Percentiles rank a stretch among this genome's conserved stretches.
phyloP scores from a whole-genome alignment of 2,888 invertebrate species.

The Drosophila multiciliata region DNA sequence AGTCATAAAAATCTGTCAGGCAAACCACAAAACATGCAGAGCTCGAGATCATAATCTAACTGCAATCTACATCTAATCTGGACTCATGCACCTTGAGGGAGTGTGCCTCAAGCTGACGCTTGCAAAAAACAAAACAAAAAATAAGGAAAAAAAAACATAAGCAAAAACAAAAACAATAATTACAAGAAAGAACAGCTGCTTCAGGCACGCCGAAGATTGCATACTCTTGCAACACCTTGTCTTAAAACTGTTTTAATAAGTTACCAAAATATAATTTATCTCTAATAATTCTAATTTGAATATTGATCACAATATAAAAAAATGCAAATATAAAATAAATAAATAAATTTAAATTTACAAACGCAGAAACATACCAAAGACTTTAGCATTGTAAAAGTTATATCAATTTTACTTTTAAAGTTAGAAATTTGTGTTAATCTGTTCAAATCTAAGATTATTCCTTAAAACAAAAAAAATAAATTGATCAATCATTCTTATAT shows the following conservation, averaged over 20 bases:
- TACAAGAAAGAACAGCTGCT: not conserved
- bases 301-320: not conserved
- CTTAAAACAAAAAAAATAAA: not conserved
- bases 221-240: not conserved
- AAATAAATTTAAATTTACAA: not conserved
- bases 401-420: not conserved
- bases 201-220: not conserved
- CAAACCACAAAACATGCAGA: constrained; percentile 63
- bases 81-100: constrained; percentile 64
- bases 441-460: not conserved
- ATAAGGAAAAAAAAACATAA: not conserved
- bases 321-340: too few relatives aligned
- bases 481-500: not conserved
- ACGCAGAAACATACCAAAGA: not conserved
- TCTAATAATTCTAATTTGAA: not conserved
- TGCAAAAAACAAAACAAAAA: constrained; percentile 23
- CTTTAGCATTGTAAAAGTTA: not conserved
- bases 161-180: constrained; percentile 4
- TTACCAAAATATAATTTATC: not conserved
- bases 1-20: constrained; percentile 71
- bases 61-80: constrained; percentile 71
- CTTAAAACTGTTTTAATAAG: not conserved
- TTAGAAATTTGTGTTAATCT: not conserved
- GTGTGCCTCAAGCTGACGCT: constrained; percentile 72
- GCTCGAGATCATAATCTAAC: constrained; percentile 41